Evolutionary conservation across 2,888 invertebrate species (phyloP).

Genomic region (Polyommatus iphigenia): DNA sequence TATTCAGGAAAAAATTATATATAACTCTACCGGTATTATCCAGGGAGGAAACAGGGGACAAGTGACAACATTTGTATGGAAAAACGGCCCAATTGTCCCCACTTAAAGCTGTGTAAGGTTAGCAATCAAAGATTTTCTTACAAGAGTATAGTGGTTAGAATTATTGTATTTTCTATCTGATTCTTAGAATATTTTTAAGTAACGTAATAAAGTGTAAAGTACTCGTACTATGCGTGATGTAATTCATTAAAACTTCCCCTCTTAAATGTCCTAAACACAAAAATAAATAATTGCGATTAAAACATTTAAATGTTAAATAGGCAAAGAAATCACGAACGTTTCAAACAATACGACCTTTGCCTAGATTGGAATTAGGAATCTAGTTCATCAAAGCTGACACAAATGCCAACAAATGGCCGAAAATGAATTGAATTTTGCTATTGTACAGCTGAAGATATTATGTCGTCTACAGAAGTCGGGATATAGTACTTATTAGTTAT

Average conservation of each 20-base stretch:
- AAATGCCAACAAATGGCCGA: not conserved
- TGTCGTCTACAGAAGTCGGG: not conserved
- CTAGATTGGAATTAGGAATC: not conserved
- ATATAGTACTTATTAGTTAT: too few species aligned
- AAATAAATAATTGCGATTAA: not conserved
- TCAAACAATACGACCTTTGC: not conserved
- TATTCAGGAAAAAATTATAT: too few species aligned
- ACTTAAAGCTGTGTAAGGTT: too few species aligned
- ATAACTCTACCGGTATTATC: too few species aligned
- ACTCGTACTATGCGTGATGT: not conserved
- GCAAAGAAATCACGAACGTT: constrained; percentile 1
- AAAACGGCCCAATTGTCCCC: too few species aligned
- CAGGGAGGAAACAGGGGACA: too few species aligned
- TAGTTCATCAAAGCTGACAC: constrained; percentile 8
- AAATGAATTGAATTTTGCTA: not conserved
- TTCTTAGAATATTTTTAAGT: not conserved
- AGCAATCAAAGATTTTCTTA: too few species aligned
- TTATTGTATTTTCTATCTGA: not conserved
- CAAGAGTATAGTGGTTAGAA: too few species aligned
- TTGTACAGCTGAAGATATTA: not conserved
- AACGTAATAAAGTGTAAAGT: not conserved
- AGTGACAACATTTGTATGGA: too few species aligned
- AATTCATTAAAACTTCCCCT: not conserved
- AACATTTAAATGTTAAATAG: not conserved
- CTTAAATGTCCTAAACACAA: not conserved